Percentiles rank a stretch among this genome's conserved stretches.
phyloP scores from a whole-genome alignment of 2,113 vertebrate genomes.

The Megaleporinus macrocephalus region DNA sequence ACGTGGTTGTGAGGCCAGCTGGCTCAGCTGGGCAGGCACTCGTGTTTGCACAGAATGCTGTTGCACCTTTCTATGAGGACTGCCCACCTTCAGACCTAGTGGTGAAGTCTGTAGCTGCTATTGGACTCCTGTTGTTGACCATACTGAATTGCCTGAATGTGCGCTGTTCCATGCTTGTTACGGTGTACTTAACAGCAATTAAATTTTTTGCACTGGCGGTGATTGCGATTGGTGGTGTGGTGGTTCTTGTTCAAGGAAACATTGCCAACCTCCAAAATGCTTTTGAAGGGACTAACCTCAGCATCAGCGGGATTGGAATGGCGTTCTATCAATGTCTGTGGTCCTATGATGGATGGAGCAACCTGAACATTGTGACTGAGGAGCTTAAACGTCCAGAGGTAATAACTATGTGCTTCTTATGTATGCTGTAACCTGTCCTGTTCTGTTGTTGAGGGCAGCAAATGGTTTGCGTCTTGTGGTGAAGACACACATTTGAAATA shows the following conservation, averaged over 20 bases:
- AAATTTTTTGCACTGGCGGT: constrained; percentile 78
- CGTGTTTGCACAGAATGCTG: constrained; percentile 81
- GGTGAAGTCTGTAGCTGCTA: constrained; percentile 76
- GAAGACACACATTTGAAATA: too few species aligned
- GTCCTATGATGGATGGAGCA: constrained; percentile 89
- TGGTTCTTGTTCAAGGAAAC: constrained; percentile 73
- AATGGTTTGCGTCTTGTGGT: too few species aligned
- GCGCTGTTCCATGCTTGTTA: constrained; percentile 72
- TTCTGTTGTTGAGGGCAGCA: too few species aligned
- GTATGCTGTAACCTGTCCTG: too few species aligned
- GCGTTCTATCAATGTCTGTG: constrained; percentile 89
- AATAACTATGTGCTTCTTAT: constrained; percentile 35
- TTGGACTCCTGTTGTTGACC: constrained; percentile 76
- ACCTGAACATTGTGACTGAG: constrained; percentile 83
- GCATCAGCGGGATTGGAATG: constrained; percentile 74
- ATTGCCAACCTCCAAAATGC: constrained; percentile 71
- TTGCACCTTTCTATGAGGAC: constrained; percentile 81
- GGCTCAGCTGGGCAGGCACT: constrained; percentile 78
- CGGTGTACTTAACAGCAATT: constrained; percentile 72
- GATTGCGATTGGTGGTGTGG: constrained; percentile 75
- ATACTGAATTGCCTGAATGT: constrained; percentile 82
- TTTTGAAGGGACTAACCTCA: constrained; percentile 77
- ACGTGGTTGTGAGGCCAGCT: constrained; percentile 82
- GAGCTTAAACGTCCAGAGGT: constrained; percentile 86
- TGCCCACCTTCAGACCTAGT: constrained; percentile 73